Conservation (phyloP, 2,113 vertebrate genomes). For the Nymphicus hollandicus region DNA sequence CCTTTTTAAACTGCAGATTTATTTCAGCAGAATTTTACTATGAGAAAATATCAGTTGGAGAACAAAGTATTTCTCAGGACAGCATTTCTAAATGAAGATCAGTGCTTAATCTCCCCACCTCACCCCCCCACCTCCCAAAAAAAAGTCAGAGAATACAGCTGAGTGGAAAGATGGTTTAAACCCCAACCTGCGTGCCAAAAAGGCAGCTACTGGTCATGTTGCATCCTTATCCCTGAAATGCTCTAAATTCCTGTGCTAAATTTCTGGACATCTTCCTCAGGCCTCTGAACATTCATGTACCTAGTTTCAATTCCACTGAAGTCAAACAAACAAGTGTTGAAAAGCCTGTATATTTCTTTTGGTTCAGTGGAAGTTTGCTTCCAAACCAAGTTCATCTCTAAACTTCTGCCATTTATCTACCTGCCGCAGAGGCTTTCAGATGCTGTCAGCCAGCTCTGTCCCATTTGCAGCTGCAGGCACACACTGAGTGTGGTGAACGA, state of each 20-base stretch:
- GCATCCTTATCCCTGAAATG: neutral
- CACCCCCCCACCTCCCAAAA: too few relatives aligned
- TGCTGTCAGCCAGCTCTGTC: neutral
- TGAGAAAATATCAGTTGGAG: neutral
- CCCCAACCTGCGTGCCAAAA: neutral
- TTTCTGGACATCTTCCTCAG: neutral
- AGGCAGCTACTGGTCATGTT: accelerated
- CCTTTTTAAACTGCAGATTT: neutral
- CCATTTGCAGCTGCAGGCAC: neutral
- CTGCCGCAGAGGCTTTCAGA: neutral
- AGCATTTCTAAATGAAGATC: neutral
- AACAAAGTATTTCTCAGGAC: neutral
- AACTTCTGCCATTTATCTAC: neutral
- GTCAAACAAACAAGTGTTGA: neutral
- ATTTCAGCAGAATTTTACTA: neutral
- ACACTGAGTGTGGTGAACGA: accelerated
- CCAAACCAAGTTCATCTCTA: neutral
- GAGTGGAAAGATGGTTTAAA: neutral
- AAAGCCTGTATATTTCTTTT: accelerated
- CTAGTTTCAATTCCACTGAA: neutral
- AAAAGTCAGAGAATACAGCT: neutral
- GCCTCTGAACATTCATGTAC: accelerated
- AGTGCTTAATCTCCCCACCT: neutral
- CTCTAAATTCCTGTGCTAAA: neutral
- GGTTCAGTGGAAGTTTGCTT: neutral